A percentile compares a stretch with the other conserved stretches of the same genome.
These are phyloP conservation scores for Gymnorhina tibicen DNA, from an alignment of 2,113 vertebrate species.

Conservation along the genomic window DNA sequence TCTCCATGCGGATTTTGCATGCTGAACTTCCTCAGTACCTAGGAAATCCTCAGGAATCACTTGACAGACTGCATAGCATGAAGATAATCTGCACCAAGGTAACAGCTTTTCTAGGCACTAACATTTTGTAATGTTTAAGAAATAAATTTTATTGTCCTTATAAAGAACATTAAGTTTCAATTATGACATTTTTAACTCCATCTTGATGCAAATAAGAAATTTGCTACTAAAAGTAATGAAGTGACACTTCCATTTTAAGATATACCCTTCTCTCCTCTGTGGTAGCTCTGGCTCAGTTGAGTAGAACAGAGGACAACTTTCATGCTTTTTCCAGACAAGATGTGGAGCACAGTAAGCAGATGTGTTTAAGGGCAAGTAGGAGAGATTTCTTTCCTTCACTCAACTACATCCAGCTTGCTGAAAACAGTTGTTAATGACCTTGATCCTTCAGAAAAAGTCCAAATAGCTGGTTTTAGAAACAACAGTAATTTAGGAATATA, in stretches of 20 bases:
- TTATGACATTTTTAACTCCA: not conserved
- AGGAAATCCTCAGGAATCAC: constrained; percentile 89
- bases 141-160: not conserved
- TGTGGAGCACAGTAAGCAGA: not conserved
- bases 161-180: not conserved
- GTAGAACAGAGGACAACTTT: not conserved
- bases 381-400: not conserved
- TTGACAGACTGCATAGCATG: constrained; percentile 91
- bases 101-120: not conserved
- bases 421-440: not conserved
- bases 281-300: not conserved
- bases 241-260: not conserved
- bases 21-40: constrained; percentile 95
- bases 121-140: not conserved
- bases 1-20: constrained; percentile 93
- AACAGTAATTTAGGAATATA: not conserved
- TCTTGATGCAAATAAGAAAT: not conserved
- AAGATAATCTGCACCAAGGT: constrained; percentile 88
- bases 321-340: not conserved
- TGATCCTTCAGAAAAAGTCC: not conserved
- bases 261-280: not conserved
- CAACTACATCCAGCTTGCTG: not conserved
- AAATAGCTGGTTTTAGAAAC: not conserved
- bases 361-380: not conserved
- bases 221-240: not conserved